Evolutionary conservation across 2,113 vertebrate genomes (phyloP), one percentile per base, ranked within the genome.

Genomic region (Mugil cephalus): DNA sequence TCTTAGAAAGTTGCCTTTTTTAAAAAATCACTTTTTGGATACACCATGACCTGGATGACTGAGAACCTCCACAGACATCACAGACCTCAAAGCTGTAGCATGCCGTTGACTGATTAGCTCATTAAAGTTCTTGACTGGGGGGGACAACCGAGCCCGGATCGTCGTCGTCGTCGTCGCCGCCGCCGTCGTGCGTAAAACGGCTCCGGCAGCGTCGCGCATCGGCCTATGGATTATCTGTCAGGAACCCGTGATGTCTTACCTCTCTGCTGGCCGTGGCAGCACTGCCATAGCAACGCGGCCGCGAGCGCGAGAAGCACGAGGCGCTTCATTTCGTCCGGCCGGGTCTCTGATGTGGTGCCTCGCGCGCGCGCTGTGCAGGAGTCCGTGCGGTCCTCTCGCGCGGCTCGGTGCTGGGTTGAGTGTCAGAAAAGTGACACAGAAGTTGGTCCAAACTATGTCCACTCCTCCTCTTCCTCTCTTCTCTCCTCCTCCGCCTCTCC

Each of bases 181-280:
- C 24, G 24, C 5, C 24, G 24, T 30, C 24, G 24, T 14, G 60
- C 11, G 50, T 34, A 61, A 34, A 4, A 19, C 62, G 51, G 38
- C 36, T 17, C 9, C 36, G 52, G 11, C 52, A 0, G 19, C 14
- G 64, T 11, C 36, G 15, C 4, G 43, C 34, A 59, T 39, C 4
- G 55, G 45, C 18, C 47, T 46, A 78, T 84, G 8, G 76, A 84
- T 53, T 48, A 61, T 54, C 67, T 11, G 52, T 64, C 76, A 21
- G 38, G 24, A n/a, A 30, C 30, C 2, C 18, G 12, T 10, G 17
- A 51, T 66, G 47, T 87, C 94, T 94, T 87, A 94, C 94, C 93
- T 89, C 93, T 94, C 78, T 94, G 94, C 89, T 93, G 93, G 61
- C 80, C 89, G n/a, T 52, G 69, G 78, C 88, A 76, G 69, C 80